Conservation (phyloP, 2,888 invertebrate genomes). For the Seira musarum region DNA sequence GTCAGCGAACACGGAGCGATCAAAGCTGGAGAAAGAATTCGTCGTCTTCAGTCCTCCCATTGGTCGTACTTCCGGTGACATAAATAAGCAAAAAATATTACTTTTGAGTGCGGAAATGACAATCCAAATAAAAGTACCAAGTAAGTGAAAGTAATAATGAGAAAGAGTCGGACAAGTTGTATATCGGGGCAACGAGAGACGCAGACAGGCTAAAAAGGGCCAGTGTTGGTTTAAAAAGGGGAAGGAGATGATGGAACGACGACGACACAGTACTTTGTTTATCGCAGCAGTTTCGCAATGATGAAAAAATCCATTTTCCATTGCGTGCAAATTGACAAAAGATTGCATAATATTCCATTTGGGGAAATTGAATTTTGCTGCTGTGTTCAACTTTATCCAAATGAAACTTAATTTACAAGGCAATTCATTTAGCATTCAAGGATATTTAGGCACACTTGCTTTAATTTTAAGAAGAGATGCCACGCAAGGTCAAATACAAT, state of each 20-base stretch:
- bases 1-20: conserved; percentile 67
- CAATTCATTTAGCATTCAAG: not conserved
- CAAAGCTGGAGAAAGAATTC: conserved; percentile 59
- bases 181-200: conserved; percentile 14
- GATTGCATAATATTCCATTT: not conserved
- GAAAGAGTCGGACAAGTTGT: not conserved
- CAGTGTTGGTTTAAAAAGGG: too few relatives aligned
- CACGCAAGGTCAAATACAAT: too few relatives aligned
- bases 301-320: not conserved
- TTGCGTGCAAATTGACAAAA: not conserved
- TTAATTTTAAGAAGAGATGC: not conserved
- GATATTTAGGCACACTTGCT: not conserved
- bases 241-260: not conserved
- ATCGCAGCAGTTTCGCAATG: not conserved
- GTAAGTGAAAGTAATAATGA: not conserved
- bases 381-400: not conserved
- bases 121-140: not conserved
- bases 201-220: too few relatives aligned
- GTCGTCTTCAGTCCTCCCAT: conserved; percentile 63
- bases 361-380: not conserved
- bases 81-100: conserved; percentile 24
- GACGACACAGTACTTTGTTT: not conserved
- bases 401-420: not conserved
- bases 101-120: conserved; percentile 5
- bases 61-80: conserved; percentile 67